Evolutionary conservation across 2,888 invertebrate species (phyloP).

Genomic region (Pardosa pseudoannulata): DNA sequence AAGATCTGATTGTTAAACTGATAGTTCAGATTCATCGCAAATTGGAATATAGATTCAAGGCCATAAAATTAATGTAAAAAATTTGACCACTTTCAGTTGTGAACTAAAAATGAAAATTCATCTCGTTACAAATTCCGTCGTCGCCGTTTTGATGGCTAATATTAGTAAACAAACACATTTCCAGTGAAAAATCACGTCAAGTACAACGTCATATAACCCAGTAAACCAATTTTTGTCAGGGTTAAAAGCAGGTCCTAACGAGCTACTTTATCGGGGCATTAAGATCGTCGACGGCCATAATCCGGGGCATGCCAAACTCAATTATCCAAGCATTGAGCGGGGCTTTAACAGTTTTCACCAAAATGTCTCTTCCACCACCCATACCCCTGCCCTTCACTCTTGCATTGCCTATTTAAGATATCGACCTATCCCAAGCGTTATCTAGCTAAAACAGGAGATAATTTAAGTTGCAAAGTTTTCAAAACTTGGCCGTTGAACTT

Average conservation of each 20-base stretch:
- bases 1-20: too few relatives aligned
- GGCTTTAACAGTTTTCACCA: constrained; percentile 59
- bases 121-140: not conserved
- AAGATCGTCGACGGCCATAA: constrained; percentile 56
- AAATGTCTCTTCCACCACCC: constrained; percentile 1
- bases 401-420: constrained; percentile 29
- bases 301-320: constrained; percentile 52
- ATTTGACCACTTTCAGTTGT: too few relatives aligned
- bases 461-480: constrained; percentile 1
- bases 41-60: too few relatives aligned
- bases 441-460: constrained; percentile 15
- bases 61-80: too few relatives aligned
- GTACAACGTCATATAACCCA: not conserved
- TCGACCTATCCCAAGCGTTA: constrained; percentile 24
- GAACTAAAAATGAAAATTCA: too few relatives aligned
- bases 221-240: not conserved
- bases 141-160: not conserved
- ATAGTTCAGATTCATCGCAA: too few relatives aligned
- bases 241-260: constrained; percentile 25
- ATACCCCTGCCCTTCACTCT: not conserved
- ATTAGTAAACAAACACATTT: not conserved
- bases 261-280: constrained; percentile 64
- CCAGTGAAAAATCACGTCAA: not conserved
- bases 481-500: constrained; percentile 2
- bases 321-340: constrained; percentile 57